These are phyloP conservation scores for Zeus faber DNA, from an alignment of 2,113 vertebrate genomes.

Conservation along the genomic window DNA sequence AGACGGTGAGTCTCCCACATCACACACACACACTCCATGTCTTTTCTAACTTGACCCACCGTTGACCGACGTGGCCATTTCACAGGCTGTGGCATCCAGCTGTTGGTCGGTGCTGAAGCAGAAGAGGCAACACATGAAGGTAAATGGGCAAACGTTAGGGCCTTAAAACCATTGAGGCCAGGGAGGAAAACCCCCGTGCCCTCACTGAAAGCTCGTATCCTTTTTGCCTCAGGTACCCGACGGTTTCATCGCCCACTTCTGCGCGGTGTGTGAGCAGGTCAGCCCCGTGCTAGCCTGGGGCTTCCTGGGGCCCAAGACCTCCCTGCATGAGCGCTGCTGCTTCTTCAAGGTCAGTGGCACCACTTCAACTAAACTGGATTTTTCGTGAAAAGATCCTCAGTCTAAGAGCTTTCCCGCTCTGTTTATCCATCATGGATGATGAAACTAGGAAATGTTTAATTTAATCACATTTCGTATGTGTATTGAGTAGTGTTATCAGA, in stretches of 20 bases:
- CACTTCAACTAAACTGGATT: too few species aligned
- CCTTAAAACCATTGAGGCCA: neutral
- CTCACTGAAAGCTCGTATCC: neutral
- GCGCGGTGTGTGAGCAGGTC: constrained; percentile 92
- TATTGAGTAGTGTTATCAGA: too few species aligned
- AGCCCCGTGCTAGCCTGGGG: constrained; percentile 95
- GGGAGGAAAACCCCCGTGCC: neutral
- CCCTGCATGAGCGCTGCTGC: constrained; percentile 90
- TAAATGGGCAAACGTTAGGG: constrained; percentile 39
- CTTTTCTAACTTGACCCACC: too few species aligned
- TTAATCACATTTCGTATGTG: too few species aligned
- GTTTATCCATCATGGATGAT: too few species aligned
- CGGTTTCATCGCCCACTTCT: constrained; percentile 96
- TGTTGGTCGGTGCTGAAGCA: constrained; percentile 97
- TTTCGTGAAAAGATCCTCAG: too few species aligned
- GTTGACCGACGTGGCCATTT: neutral
- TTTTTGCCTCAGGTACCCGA: constrained; percentile 78
- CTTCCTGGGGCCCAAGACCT: constrained; percentile 89
- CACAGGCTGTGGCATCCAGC: constrained; percentile 92
- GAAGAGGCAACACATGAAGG: constrained; percentile 94
- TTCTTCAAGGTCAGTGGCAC: constrained; percentile 98
- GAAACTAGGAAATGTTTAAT: too few species aligned
- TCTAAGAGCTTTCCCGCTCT: too few species aligned
- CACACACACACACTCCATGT: too few species aligned
- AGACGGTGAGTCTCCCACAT: constrained; percentile 81